These are phyloP conservation scores for Nesidiocoris tenuis DNA, from an alignment of 2,888 invertebrate species.

Conservation along the genomic window DNA sequence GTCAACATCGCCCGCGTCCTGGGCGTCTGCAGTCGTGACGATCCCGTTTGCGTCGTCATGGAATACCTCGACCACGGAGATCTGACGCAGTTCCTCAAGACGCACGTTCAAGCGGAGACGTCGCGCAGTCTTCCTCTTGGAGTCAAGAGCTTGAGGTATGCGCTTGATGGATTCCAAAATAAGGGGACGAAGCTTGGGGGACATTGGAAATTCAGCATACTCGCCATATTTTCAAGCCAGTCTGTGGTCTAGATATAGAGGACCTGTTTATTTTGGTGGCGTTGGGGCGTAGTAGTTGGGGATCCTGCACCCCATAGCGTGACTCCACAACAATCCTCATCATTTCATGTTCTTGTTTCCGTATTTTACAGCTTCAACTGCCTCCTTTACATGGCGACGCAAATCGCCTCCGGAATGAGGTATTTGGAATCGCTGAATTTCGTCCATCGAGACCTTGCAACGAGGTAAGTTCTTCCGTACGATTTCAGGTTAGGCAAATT, in stretches of 20 bases:
- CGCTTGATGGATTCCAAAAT: background rate
- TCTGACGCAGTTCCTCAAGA: constrained; percentile 60
- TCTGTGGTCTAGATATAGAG: too few species aligned
- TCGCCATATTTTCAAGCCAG: too few species aligned
- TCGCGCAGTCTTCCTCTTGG: constrained; percentile 51
- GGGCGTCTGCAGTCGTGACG: constrained; percentile 59
- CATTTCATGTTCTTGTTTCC: too few species aligned
- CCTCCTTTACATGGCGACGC: constrained; percentile 77
- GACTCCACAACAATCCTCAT: too few species aligned
- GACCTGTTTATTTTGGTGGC: too few species aligned
- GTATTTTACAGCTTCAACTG: constrained; percentile 65
- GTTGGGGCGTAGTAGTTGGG: too few species aligned
- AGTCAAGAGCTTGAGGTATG: constrained; percentile 53
- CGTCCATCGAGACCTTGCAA: constrained; percentile 85
- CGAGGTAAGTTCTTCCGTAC: too few species aligned
- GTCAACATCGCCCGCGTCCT: constrained; percentile 60
- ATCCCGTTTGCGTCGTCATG: constrained; percentile 61
- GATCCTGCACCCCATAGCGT: too few species aligned
- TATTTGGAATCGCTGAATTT: constrained; percentile 85
- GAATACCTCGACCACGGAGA: constrained; percentile 65
- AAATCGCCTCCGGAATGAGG: constrained; percentile 87
- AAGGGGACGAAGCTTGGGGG: background rate
- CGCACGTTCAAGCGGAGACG: constrained; percentile 55
- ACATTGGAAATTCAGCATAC: background rate
- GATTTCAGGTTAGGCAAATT: too few species aligned